phyloP scores from a whole-genome alignment of 1,140 invertebrate genomes.

The Conus betulinus region DNA sequence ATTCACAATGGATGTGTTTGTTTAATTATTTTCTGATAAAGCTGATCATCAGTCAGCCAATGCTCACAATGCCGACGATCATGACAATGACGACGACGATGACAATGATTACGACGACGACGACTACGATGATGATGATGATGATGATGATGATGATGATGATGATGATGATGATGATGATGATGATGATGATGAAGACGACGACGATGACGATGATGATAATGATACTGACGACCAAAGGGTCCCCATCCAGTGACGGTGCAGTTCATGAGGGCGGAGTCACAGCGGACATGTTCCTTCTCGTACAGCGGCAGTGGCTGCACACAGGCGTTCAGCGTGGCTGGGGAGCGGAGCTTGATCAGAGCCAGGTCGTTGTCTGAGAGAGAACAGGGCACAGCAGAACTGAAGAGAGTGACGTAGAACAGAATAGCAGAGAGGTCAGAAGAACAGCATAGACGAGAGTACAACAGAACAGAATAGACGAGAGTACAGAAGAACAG shows the following conservation, averaged over 20 bases:
- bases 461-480: too few species aligned
- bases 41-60: too few species aligned
- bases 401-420: too few species aligned
- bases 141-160: not conserved
- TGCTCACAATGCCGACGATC: too few species aligned
- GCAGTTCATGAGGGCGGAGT: constrained; percentile 12
- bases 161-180: not conserved
- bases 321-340: constrained; percentile 19
- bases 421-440: too few species aligned
- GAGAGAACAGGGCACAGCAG: not conserved
- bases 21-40: too few species aligned
- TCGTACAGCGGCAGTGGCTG: not conserved
- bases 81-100: too few species aligned
- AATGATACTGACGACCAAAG: constrained; percentile 13
- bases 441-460: too few species aligned
- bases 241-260: constrained; percentile 12
- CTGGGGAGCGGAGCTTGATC: not conserved
- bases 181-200: not conserved
- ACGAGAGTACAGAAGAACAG: too few species aligned
- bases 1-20: too few species aligned
- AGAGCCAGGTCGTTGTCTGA: constrained; percentile 15
- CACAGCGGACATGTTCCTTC: not conserved
- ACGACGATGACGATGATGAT: not conserved
- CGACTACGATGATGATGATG: not conserved
- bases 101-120: too few species aligned